phyloP scores from a whole-genome alignment of 1,140 invertebrate species.

The Pissodes strobi region DNA sequence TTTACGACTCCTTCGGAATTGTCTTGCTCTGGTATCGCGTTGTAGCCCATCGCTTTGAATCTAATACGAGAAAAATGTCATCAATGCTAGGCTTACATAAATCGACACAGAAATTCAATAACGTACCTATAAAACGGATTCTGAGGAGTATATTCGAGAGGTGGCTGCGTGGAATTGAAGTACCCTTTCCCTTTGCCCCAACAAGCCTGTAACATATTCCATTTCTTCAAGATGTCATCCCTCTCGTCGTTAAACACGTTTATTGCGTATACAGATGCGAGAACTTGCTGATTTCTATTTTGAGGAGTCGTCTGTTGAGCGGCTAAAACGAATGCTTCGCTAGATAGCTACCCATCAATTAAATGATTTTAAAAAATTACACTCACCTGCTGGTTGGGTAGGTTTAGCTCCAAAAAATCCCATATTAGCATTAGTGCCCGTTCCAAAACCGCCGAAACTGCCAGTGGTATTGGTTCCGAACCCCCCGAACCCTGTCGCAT shows the following conservation, averaged over 20 bases:
- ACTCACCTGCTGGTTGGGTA: conserved; percentile 25
- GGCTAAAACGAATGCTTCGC: too few species aligned
- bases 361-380: too few species aligned
- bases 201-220: conserved; percentile 91
- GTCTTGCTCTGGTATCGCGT: conserved; percentile 77
- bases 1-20: conserved; percentile 88
- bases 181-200: conserved; percentile 85
- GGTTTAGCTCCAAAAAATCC: conserved; percentile 58
- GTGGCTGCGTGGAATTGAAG: conserved; percentile 72
- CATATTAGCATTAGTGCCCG: conserved; percentile 48
- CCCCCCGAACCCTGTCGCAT: conserved; percentile 51
- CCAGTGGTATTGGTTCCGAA: conserved; percentile 10
- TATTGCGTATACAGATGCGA: conserved; percentile 60
- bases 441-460: conserved; percentile 64
- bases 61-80: conserved; percentile 49
- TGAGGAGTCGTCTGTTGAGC: conserved; percentile 61
- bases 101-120: not conserved
- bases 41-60: conserved; percentile 92
- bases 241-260: conserved; percentile 90
- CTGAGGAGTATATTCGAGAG: conserved; percentile 83
- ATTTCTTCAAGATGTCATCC: conserved; percentile 87
- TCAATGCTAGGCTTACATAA: not conserved
- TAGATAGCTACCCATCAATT: too few species aligned
- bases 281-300: conserved; percentile 44
- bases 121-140: conserved; percentile 81